Evolutionary conservation across 2,888 invertebrate species (phyloP), one percentile per base, ranked within the genome.

Genomic region (Drosophila hawaiiensis): DNA sequence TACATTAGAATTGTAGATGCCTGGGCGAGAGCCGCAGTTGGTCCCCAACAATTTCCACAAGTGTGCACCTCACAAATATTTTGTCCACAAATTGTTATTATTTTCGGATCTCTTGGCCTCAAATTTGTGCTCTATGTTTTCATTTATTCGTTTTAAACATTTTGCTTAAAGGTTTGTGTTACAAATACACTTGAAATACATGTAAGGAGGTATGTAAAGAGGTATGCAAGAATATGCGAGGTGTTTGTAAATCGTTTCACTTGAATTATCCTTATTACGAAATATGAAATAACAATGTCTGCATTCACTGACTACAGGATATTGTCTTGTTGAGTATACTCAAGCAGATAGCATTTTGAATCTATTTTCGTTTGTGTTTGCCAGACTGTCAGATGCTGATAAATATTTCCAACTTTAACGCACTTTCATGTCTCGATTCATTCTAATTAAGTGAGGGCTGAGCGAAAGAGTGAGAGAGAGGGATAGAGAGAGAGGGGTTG

Each of bases 381-480:
- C 12, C 60, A 53, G 4, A 43, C 59, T 47, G 47, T 4, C 47
- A 65, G 37, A 39, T 41, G 68, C 37, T 73, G 49, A 35, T 19
- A 60, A 70, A 66, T 70, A 75, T 63, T 63, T 75, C 25, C 19
- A 39, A 29, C 33, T 67, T 47, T 22, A 43, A 25, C 33, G 25
- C 28, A 59, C 33, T 66, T 9, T 28, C 22, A 33, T 16, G 22
- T 5, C 37, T 29, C 37, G 43, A 58, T 61, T 47, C 60, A 61
- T 63, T 67, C 58, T 80, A 78, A 80, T 80, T 80, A 80, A 80
- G 76, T 60, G 50, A 75, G 75, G 31, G 28, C 22, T 16, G 12
- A 37, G 6, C 19, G 12, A n/a, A 25, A 12, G 12, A 19, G 12
- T 14, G 16, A 47, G 19, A 37, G n/a, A 22, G 22, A 9, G 4